These are phyloP conservation scores for Tholera decimalis DNA, from an alignment of 2,888 invertebrate species.

Conservation along the genomic window DNA sequence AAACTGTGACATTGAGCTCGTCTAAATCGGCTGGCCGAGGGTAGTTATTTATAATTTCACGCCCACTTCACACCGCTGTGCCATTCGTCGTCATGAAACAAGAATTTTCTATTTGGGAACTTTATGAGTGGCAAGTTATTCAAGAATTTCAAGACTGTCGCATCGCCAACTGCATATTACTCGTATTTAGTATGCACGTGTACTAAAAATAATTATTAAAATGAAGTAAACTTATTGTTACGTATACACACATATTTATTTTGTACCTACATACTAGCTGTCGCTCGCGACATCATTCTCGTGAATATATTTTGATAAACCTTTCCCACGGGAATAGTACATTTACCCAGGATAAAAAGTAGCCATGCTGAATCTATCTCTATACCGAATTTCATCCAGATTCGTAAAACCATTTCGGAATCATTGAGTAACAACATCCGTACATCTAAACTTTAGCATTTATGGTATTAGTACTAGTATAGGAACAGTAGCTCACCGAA, in stretches of 20 bases:
- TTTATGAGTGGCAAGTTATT: slow-evolving; percentile 71
- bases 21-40: slow-evolving; percentile 81
- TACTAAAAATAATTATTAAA: slow-evolving; percentile 26
- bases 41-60: slow-evolving; percentile 87
- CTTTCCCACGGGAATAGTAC: too few species aligned
- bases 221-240: slow-evolving; percentile 10
- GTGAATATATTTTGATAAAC: too few species aligned
- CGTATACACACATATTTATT: not conserved
- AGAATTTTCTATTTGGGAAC: slow-evolving; percentile 83
- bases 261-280: too few species aligned
- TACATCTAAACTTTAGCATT: too few species aligned
- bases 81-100: slow-evolving; percentile 76
- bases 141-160: slow-evolving; percentile 68
- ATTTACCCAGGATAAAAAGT: too few species aligned
- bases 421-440: too few species aligned
- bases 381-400: too few species aligned
- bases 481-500: not conserved
- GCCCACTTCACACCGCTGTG: slow-evolving; percentile 76
- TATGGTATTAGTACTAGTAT: too few species aligned
- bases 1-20: slow-evolving; percentile 85
- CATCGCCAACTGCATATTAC: slow-evolving; percentile 61
- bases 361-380: too few species aligned
- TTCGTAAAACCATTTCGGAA: too few species aligned
- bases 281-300: too few species aligned
- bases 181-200: slow-evolving; percentile 34